These are phyloP conservation scores for Python bivittatus DNA, from an alignment of 2,113 vertebrate species.

Conservation along the genomic window DNA sequence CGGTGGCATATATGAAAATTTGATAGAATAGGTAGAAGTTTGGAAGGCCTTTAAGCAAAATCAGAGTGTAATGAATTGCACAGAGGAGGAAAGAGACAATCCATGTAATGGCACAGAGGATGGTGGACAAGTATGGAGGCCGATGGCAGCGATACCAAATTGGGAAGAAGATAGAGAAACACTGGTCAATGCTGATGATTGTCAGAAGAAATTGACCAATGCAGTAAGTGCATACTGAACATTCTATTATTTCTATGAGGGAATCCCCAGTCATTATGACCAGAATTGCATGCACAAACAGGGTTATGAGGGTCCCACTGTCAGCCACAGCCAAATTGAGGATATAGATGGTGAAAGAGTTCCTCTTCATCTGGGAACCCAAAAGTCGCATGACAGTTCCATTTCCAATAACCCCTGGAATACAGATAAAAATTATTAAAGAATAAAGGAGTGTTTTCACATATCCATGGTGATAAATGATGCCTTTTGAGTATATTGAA, in stretches of 20 bases:
- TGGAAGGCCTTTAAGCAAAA: neutral
- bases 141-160: neutral
- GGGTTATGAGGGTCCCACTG: neutral
- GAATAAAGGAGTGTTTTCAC: neutral
- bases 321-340: neutral
- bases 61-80: neutral
- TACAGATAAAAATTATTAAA: neutral
- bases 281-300: neutral
- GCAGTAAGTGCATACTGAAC: neutral
- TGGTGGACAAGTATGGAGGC: neutral
- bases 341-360: neutral
- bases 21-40: neutral
- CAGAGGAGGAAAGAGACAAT: neutral
- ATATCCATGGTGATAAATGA: neutral
- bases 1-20: neutral
- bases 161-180: neutral
- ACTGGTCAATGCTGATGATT: neutral
- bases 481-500: neutral
- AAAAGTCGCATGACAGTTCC: neutral
- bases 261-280: neutral
- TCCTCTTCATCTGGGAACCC: neutral
- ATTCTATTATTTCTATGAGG: neutral
- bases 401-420: neutral
- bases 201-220: neutral
- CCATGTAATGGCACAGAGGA: neutral